These are phyloP conservation scores for Dallia pectoralis DNA, from an alignment of 2,797 vertebrate species.

Conservation along the genomic window DNA sequence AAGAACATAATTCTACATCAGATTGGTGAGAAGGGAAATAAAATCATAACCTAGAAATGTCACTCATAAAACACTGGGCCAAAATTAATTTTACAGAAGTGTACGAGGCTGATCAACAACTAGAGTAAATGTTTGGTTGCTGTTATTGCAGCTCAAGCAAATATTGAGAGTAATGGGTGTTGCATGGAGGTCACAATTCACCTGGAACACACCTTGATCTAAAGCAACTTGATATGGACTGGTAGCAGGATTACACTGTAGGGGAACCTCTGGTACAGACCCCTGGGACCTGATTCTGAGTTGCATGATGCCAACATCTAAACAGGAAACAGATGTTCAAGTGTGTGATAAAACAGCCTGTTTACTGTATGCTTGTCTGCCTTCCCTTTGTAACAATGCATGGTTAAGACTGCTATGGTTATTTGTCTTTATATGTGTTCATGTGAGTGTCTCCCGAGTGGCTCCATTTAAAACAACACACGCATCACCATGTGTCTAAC, in stretches of 20 bases:
- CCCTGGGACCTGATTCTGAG: not conserved
- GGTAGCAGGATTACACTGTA: not conserved
- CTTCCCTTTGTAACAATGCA: not conserved
- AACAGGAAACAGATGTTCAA: conserved; percentile 5
- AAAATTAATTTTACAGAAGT: too few relatives aligned
- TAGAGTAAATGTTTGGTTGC: too few relatives aligned
- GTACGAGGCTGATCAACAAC: too few relatives aligned
- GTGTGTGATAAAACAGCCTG: not conserved
- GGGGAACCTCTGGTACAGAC: not conserved
- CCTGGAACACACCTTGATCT: too few relatives aligned
- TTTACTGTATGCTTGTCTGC: not conserved
- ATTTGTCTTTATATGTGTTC: not conserved
- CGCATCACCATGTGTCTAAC: conserved; percentile 17
- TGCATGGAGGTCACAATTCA: too few relatives aligned
- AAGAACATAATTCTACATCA: too few relatives aligned
- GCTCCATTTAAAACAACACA: conserved; percentile 13
- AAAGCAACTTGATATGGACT: not conserved
- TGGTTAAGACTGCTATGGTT: not conserved
- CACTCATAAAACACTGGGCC: too few relatives aligned
- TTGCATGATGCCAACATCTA: not conserved
- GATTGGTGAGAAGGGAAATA: too few relatives aligned
- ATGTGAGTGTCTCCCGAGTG: not conserved
- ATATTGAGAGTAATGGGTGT: too few relatives aligned
- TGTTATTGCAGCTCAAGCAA: too few relatives aligned
- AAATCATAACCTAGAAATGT: too few relatives aligned